Conservation (phyloP, 2,888 invertebrate species). For the Scaptomyza polygonia region DNA sequence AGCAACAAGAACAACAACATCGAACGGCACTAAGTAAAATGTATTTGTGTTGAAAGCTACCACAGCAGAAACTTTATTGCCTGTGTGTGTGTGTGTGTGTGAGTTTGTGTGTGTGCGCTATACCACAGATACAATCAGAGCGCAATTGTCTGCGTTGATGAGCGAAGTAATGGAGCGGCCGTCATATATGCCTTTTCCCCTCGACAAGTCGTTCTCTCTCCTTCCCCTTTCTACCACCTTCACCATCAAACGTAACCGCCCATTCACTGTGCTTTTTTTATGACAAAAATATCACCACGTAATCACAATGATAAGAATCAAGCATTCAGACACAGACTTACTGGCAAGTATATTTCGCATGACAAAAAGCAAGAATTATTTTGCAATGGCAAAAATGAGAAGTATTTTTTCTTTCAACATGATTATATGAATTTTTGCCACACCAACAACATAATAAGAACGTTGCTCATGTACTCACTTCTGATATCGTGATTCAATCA, state of each 20-base stretch:
- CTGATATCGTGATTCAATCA: too few species aligned
- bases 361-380: slow-evolving; percentile 31
- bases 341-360: slow-evolving; percentile 38
- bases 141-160: slow-evolving; percentile 77
- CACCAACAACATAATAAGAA: neutral
- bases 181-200: slow-evolving; percentile 42
- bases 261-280: slow-evolving; percentile 55
- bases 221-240: neutral
- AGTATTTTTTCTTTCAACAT: slow-evolving; percentile 44
- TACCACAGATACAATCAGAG: slow-evolving; percentile 72
- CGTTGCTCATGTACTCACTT: neutral
- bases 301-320: slow-evolving; percentile 77
- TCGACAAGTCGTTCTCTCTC: neutral
- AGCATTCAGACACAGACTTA: slow-evolving; percentile 50
- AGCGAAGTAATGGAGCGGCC: slow-evolving; percentile 57
- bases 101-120: slow-evolving; percentile 14
- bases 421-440: slow-evolving; percentile 59
- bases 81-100: slow-evolving; percentile 15
- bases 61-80: slow-evolving; percentile 73
- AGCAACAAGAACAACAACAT: slow-evolving; percentile 38
- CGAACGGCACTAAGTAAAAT: slow-evolving; percentile 73
- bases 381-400: slow-evolving; percentile 29
- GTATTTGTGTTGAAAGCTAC: slow-evolving; percentile 76
- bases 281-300: slow-evolving; percentile 69
- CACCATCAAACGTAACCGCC: slow-evolving; percentile 8